Evolutionary conservation across 2,113 vertebrate species (phyloP).

Genomic region (Neopipo cinnamomea): DNA sequence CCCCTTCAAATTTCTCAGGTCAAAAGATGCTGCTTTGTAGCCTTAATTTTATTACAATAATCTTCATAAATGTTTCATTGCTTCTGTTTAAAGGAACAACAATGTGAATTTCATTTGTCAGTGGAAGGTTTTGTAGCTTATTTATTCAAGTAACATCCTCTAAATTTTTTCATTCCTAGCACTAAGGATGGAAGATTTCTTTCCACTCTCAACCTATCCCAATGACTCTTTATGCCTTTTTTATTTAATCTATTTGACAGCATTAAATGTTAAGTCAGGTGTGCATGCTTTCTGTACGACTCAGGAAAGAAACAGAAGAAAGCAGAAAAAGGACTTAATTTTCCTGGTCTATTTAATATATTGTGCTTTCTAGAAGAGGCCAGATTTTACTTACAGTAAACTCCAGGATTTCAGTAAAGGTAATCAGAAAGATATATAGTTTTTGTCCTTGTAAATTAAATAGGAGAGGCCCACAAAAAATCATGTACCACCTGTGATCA

Average conservation of each 20-base stretch:
- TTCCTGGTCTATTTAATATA: background rate
- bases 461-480: background rate
- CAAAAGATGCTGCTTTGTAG: background rate
- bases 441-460: background rate
- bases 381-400: background rate
- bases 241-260: background rate
- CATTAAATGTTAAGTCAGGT: background rate
- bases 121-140: background rate
- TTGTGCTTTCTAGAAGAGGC: background rate
- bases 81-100: background rate
- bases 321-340: background rate
- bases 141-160: background rate
- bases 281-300: background rate
- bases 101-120: background rate
- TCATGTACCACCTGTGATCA: background rate
- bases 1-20: background rate
- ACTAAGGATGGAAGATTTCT: background rate
- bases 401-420: background rate
- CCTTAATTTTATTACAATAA: background rate
- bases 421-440: background rate
- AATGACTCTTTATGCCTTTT: background rate
- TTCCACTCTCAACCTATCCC: background rate
- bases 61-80: background rate
- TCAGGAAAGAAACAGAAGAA: background rate
- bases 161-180: background rate